Base-by-base conservation (phyloP, 2,888 invertebrate genomes). In the Athalia rosae region DNA sequence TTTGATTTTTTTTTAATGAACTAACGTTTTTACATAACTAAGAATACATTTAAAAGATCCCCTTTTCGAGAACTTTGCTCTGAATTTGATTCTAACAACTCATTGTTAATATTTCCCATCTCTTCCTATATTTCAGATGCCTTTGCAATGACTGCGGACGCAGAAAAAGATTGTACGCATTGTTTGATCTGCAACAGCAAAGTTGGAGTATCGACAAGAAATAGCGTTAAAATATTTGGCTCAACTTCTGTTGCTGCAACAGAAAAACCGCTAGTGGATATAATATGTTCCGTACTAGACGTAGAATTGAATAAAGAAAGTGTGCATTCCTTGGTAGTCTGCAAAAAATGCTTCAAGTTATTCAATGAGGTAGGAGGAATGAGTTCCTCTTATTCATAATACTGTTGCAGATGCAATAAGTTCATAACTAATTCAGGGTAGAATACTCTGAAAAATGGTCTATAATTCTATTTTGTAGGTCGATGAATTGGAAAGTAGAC, bases 271-370 rank as follows among this genome's bases (percentile, higher is more conserved):
- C 87, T 91, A 11, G 83, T 87, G 28, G 88, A 90, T 69, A 88
- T 90, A 8, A 90, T 93, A 79, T 89, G 90, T 69, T 86, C 90
- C 66, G 87, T 93, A 13, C 84, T 93, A 43, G 90, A 91, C 67
- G 90, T 87, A 77, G 90, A 91, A 1, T 83, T 95, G 0, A 89
- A 88, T 6, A 91, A 92, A 81, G 91, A 92, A 1, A 89, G 87
- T 58, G 91, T 91, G 0, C 93, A 93, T 79, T 91, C 93, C 0
- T 90, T 90, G 67, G 87, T 93, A 15, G 85, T 95, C 3, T 95
- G 95, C 87, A 93, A 93, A 85, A 94, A 94, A 83, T 95, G 95
- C 86, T 92, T 91, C 81, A 93, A 93, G 84, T 85, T 92, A 6
- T 91, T 94, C 69, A 90, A 92, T 28, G 94, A 95, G 88, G 89